Conservation (phyloP, 2,797 vertebrate genomes). For the Chaunax sp. region DNA sequence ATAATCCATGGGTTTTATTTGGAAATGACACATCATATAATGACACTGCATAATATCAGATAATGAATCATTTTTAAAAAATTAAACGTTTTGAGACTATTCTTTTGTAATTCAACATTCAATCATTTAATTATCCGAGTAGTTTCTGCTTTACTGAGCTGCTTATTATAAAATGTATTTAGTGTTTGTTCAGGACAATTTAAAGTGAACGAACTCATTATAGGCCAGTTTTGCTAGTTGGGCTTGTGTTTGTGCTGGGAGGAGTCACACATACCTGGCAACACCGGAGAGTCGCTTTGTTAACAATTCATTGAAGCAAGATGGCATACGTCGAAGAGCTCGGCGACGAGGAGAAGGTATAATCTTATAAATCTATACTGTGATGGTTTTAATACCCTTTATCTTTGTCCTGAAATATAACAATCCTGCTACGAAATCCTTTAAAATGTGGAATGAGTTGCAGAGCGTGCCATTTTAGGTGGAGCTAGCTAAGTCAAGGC, state of each 20-base stretch:
- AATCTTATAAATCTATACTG: conserved; percentile 14
- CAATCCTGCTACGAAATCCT: rapidly evolving
- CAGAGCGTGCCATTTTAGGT: not conserved
- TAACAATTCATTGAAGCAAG: conserved; percentile 81
- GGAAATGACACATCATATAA: too few species aligned
- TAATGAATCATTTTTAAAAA: too few species aligned
- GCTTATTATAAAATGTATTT: not conserved
- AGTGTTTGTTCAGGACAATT: too few species aligned
- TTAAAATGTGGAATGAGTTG: rapidly evolving
- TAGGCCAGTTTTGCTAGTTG: not conserved
- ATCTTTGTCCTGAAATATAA: not conserved
- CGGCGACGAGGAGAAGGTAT: conserved; percentile 94
- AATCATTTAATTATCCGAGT: not conserved
- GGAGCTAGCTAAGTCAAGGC: conserved; percentile 37
- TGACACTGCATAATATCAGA: too few species aligned
- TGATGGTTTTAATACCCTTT: rapidly evolving
- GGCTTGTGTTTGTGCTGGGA: conserved; percentile 9
- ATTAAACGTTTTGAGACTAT: not conserved
- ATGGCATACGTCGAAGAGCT: conserved; percentile 95
- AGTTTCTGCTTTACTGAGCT: too few species aligned
- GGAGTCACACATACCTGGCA: conserved; percentile 63
- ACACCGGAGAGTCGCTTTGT: conserved; percentile 58
- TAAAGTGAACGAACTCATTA: not conserved
- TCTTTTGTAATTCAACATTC: too few species aligned
- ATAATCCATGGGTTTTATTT: too few species aligned